These are phyloP conservation scores for Atractosteus spatula DNA, from an alignment of 2,113 vertebrate species.

Conservation along the genomic window DNA sequence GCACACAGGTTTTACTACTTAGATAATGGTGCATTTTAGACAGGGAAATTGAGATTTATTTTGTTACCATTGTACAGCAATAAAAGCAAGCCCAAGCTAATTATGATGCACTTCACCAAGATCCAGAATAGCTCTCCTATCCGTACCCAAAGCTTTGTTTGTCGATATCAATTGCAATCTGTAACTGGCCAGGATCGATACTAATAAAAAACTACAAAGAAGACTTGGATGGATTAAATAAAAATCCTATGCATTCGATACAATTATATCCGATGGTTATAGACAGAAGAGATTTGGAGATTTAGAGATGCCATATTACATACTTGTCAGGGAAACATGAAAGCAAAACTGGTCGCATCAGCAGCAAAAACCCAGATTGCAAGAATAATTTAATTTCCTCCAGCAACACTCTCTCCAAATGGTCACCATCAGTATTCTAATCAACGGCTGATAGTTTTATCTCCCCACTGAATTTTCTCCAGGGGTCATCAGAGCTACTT, in stretches of 20 bases:
- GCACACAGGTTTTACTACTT: conserved; percentile 13
- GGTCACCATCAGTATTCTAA: conserved; percentile 54
- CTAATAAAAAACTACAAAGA: conserved; percentile 28
- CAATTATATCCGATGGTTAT: conserved; percentile 23
- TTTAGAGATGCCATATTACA: conserved; percentile 15
- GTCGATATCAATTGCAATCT: conserved; percentile 28
- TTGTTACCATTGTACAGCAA: conserved; percentile 11
- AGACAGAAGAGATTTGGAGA: conserved; percentile 3
- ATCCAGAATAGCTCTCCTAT: conserved; percentile 6
- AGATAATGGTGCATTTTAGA: conserved; percentile 18
- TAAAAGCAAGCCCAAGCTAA: conserved; percentile 26
- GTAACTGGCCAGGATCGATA: conserved; percentile 24
- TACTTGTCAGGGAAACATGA: conserved; percentile 43
- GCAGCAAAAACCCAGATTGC: conserved; percentile 41
- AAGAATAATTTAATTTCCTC: conserved; percentile 54
- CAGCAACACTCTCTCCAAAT: conserved; percentile 44
- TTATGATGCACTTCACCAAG: conserved; percentile 13
- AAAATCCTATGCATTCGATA: conserved; percentile 11
- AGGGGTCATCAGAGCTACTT: conserved; percentile 54
- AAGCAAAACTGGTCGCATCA: conserved; percentile 40
- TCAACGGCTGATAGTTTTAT: conserved; percentile 55
- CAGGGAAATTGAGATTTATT: background rate
- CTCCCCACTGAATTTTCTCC: conserved; percentile 57
- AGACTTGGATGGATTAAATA: conserved; percentile 15
- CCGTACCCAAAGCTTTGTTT: conserved; percentile 4